Conservation (phyloP, 1,140 invertebrate species). For the Lepidostoma basale region DNA sequence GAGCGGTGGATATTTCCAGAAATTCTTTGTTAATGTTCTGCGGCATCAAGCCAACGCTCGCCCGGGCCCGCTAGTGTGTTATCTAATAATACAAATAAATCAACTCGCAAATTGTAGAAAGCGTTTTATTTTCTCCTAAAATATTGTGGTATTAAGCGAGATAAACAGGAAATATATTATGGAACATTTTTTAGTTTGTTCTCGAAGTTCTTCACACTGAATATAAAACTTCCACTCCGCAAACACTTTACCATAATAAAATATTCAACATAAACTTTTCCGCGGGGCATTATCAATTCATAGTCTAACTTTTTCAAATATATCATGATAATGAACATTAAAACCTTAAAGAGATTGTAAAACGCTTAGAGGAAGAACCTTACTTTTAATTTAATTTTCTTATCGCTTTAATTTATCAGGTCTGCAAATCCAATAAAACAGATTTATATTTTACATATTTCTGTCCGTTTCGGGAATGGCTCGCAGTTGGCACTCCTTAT, state of each 20-base stretch:
- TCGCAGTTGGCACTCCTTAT: no score
- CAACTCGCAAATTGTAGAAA: no score
- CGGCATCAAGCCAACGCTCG: no score
- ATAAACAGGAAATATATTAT: no score
- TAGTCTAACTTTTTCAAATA: conserved; percentile 18
- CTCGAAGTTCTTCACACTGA: no score
- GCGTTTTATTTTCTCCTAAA: no score
- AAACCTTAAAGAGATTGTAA: conserved; percentile 13
- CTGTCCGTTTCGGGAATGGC: no score
- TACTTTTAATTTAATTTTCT: conserved; percentile 23
- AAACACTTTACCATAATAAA: conserved; percentile 21
- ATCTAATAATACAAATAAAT: no score
- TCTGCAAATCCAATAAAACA: not conserved
- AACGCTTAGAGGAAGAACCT: conserved; percentile 9
- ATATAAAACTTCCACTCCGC: conserved; percentile 3
- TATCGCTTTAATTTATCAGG: conserved; percentile 6
- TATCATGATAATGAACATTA: conserved; percentile 28
- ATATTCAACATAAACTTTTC: conserved; percentile 7
- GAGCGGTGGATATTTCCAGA: not conserved
- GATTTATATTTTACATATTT: not conserved
- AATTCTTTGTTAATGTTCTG: not conserved
- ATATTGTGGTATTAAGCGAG: no score
- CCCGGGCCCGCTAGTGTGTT: no score
- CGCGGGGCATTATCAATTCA: conserved; percentile 13
- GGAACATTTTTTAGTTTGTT: no score